Evolutionary conservation across 64 coral and sea anemone genomes (phyloP).

Genomic region (Dendrophyllia cribrosa): DNA sequence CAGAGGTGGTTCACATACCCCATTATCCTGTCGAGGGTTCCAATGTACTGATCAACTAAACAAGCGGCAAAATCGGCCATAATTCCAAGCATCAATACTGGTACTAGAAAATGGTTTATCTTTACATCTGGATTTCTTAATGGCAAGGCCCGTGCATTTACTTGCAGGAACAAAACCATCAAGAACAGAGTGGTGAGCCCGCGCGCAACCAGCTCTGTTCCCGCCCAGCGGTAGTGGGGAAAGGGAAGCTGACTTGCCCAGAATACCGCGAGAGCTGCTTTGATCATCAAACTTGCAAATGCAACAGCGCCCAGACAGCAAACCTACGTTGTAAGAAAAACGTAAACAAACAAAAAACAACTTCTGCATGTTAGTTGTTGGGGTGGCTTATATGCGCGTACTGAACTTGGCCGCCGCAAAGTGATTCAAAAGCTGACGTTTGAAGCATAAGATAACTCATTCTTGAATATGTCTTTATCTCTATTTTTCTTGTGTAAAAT

Average conservation of each 20-base stretch:
- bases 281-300: slow-evolving; percentile 64
- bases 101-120: slow-evolving; percentile 67
- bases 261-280: slow-evolving; percentile 49
- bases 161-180: slow-evolving; percentile 66
- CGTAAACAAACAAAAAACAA: no score
- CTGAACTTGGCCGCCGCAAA: no score
- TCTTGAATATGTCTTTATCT: no score
- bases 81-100: slow-evolving; percentile 68
- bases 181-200: slow-evolving; percentile 54
- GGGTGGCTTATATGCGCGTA: no score
- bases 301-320: slow-evolving; percentile 74
- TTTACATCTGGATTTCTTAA: slow-evolving; percentile 40
- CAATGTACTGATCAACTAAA: slow-evolving; percentile 65
- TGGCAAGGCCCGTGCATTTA: slow-evolving; percentile 32
- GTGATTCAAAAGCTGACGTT: no score
- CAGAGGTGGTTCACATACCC: slow-evolving; percentile 1
- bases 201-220: slow-evolving; percentile 33
- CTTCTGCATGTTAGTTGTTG: no score
- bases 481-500: no score
- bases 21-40: slow-evolving; percentile 30
- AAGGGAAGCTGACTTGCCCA: background rate
- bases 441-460: no score
- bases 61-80: slow-evolving; percentile 41
- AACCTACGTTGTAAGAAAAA: background rate
- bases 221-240: slow-evolving; percentile 53